These are phyloP conservation scores for Platygyra sinensis DNA, from an alignment of 64 coral and sea anemone genomes.

Conservation along the genomic window DNA sequence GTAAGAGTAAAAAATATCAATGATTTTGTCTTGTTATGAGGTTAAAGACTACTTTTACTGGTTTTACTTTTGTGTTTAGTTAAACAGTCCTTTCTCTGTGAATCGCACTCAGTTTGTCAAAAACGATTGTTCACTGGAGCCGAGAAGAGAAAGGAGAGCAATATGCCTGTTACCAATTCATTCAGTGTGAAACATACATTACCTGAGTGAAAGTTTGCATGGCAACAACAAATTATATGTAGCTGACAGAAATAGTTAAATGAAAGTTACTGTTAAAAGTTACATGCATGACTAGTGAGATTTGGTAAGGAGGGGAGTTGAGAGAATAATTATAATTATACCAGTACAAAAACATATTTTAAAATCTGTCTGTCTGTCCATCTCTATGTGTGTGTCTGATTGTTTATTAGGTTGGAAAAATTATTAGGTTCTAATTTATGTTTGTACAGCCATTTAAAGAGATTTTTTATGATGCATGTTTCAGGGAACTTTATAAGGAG, in stretches of 20 bases:
- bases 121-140: constrained; percentile 19
- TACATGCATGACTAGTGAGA: too few relatives aligned
- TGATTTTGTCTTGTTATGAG: neutral
- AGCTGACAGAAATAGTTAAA: too few relatives aligned
- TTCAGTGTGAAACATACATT: neutral
- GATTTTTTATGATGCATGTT: neutral
- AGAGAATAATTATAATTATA: too few relatives aligned
- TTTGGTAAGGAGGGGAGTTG: too few relatives aligned
- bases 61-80: neutral
- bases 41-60: too few relatives aligned
- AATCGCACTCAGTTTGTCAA: constrained; percentile 39
- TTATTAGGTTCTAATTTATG: neutral
- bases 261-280: too few relatives aligned
- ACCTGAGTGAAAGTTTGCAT: constrained; percentile 21
- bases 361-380: neutral
- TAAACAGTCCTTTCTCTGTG: constrained; percentile 28
- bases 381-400: neutral
- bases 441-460: neutral
- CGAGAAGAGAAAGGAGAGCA: constrained; percentile 49
- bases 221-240: neutral
- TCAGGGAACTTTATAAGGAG: constrained; percentile 68
- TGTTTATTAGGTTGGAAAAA: neutral
- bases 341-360: too few relatives aligned
- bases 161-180: constrained; percentile 1
- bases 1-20: constrained; percentile 23